Evolutionary conservation across 2,113 vertebrate genomes (phyloP), one percentile per base, ranked within the genome.

Genomic region (Corythaixoides concolor): DNA sequence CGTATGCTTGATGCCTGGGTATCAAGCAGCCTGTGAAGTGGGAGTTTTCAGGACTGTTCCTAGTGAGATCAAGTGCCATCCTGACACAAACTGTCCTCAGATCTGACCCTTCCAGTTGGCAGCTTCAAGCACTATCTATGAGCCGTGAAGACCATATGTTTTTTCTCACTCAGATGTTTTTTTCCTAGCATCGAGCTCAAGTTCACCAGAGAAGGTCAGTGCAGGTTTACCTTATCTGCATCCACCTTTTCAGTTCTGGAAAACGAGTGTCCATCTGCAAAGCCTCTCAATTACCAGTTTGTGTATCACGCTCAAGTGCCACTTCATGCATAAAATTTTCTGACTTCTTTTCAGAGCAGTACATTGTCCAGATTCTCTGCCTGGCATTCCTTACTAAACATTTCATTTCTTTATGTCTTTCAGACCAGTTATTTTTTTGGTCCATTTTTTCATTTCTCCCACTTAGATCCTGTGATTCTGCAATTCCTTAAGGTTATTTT

Each of bases 101-200:
- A n/a, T 37, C 8, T 64, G 62, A 64, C 56, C 47, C 27, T 62
- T 58, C n/a, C 56, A 68, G 39, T 27, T 23, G 50, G n/a, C 26
- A 87, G 8, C 69, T 74, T 67, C 5, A 3, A 81, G 33, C 16
- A 84, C 66, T 37, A 20, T 5, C 60, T 53, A 10, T 53, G 69
- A 92, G 64, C 47, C 0, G 0, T 60, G 62, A 30, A 85, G 49
- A 58, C 24, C 33, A 58, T 21, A 53, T 11, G 45, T 59, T 83
- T 56, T 37, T 56, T 68, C 60, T 79, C 58, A 37, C 52, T 64
- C 28, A 14, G 21, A 45, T 33, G 2, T 2, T 73, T 62, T 88
- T 80, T 47, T 14, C 56, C n/a, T 52, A 27, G 23, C 3, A 1
- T 60, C 56, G 53, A 0, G 0, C 26, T 78, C 53, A 85, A 35